Evolutionary conservation across 2,113 vertebrate genomes (phyloP).

Genomic region (Hippocampus zosterae): DNA sequence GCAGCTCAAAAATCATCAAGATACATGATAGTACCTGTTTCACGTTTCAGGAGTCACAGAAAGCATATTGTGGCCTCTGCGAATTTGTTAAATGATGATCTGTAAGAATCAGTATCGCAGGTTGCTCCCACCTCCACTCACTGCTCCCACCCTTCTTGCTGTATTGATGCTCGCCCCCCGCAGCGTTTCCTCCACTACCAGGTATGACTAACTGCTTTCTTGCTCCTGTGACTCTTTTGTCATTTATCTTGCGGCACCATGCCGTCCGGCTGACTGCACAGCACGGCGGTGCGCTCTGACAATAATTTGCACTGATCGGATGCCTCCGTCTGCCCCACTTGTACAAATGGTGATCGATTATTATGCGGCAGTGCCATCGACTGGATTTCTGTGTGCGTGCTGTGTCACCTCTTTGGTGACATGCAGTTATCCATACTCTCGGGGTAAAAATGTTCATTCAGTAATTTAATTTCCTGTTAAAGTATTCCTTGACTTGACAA

Average conservation of each 20-base stretch:
- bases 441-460: background rate
- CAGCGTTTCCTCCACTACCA: constrained; percentile 59
- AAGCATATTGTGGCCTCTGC: background rate
- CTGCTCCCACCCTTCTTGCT: constrained; percentile 18
- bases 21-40: too few species aligned
- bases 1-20: too few species aligned
- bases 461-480: background rate
- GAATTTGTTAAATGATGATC: background rate
- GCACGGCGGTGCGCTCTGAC: constrained; percentile 79
- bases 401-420: constrained; percentile 7
- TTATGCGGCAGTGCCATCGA: constrained; percentile 87
- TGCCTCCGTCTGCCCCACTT: constrained; percentile 83
- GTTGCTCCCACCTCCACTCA: constrained; percentile 17
- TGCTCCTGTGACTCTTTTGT: constrained; percentile 68
- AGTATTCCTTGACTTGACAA: background rate
- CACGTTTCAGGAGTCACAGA: background rate
- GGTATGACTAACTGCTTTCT: constrained; percentile 78
- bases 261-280: constrained; percentile 76
- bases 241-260: constrained; percentile 77
- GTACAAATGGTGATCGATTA: constrained; percentile 98
- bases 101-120: constrained; percentile 1
- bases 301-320: constrained; percentile 94
- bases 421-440: background rate
- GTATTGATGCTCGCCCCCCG: constrained; percentile 49
- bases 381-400: constrained; percentile 59